Evolutionary conservation across 2,113 vertebrate species (phyloP).

Genomic region (Heterochromis multidens): DNA sequence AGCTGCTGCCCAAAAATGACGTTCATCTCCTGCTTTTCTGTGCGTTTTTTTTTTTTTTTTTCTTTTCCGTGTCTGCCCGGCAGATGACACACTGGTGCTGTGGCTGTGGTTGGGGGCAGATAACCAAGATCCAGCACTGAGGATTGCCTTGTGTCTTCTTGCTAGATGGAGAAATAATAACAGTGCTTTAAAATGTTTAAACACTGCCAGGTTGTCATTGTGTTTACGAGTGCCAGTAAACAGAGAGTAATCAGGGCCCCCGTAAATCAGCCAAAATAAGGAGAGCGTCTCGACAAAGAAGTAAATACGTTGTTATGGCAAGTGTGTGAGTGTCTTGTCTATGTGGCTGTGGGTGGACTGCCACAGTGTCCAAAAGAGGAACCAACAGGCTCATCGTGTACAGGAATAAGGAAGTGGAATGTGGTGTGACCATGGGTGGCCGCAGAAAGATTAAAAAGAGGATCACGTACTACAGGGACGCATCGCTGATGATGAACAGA

Average conservation of each 20-base stretch:
- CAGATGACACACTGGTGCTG: conserved; percentile 54
- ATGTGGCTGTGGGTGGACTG: not conserved
- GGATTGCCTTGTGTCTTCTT: conserved; percentile 42
- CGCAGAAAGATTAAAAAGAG: not conserved
- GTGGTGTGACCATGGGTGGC: conserved; percentile 37
- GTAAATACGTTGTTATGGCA: conserved; percentile 60
- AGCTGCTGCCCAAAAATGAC: conserved; percentile 4
- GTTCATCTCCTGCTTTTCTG: conserved; percentile 5
- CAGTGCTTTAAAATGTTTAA: conserved; percentile 51
- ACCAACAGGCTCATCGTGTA: not conserved
- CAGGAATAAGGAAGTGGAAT: not conserved
- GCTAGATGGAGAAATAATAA: conserved; percentile 60
- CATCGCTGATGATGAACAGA: conserved; percentile 35
- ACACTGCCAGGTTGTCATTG: conserved; percentile 58
- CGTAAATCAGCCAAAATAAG: conserved; percentile 63
- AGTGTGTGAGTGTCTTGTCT: not conserved
- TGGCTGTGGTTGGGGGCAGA: conserved; percentile 39
- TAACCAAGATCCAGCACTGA: conserved; percentile 37
- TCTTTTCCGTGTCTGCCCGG: conserved; percentile 49
- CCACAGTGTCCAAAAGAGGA: conserved; percentile 15
- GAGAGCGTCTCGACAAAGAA: conserved; percentile 30
- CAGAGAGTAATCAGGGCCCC: conserved; percentile 64
- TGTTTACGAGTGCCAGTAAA: conserved; percentile 72
- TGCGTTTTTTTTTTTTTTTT: not conserved
- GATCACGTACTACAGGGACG: conserved; percentile 33